Evolutionary conservation across 2,113 vertebrate genomes (phyloP).

Genomic region (Zingel zingel): DNA sequence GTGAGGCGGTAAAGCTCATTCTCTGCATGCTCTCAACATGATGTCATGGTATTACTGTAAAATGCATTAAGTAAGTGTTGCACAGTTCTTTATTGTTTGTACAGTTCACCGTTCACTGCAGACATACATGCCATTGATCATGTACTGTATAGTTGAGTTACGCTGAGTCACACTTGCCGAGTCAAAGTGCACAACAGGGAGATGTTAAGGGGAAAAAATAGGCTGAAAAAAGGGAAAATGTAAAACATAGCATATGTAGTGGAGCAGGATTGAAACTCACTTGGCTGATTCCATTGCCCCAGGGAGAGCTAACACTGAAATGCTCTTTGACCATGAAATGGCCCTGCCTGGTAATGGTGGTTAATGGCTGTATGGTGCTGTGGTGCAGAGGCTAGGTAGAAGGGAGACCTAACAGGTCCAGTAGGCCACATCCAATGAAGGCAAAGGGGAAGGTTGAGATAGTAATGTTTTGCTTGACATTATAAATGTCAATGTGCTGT

Average conservation of each 20-base stretch:
- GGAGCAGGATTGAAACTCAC: constrained; percentile 70
- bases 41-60: constrained; percentile 24
- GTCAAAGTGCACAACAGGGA: constrained; percentile 78
- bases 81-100: constrained; percentile 28
- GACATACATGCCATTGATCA: constrained; percentile 80
- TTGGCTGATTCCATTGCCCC: constrained; percentile 71
- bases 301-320: constrained; percentile 82
- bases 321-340: constrained; percentile 87
- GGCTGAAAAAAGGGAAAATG: constrained; percentile 56
- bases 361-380: constrained; percentile 79
- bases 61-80: constrained; percentile 33
- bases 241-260: constrained; percentile 66
- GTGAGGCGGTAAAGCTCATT: constrained; percentile 1
- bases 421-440: constrained; percentile 47
- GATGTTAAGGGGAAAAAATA: constrained; percentile 52
- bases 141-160: constrained; percentile 68
- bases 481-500: constrained; percentile 45
- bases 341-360: constrained; percentile 82
- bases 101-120: constrained; percentile 65
- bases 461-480: constrained; percentile 60
- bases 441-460: constrained; percentile 41
- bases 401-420: constrained; percentile 41
- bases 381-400: constrained; percentile 56
- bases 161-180: constrained; percentile 75
- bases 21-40: constrained; percentile 14